Base-by-base conservation (phyloP, 2,888 invertebrate genomes). In the Yponomeuta evonymella region DNA sequence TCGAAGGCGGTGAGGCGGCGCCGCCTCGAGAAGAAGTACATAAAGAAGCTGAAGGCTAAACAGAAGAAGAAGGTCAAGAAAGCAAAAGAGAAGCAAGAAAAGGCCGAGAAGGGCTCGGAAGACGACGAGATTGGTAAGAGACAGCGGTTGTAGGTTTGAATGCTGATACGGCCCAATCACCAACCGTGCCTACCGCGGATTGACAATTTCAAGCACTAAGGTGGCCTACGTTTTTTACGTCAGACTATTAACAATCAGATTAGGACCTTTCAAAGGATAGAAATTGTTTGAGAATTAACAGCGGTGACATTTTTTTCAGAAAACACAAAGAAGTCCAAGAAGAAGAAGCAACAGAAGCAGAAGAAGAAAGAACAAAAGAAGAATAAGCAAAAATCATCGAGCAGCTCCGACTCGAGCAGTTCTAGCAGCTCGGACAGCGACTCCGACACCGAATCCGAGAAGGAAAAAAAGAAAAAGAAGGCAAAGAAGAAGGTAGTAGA, bases 11-110 rank as follows among this genome's bases (percentile, higher is more conserved):
- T 79, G 0, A 88, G 88, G 70, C 81, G 82, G 1, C 79, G 80
- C 0, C 80, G 82, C 0, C 74, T 85, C 9, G 84, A 81, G 72
- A 69, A 69, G 51, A 72, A 72, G 58, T 67, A 69, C 63, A 48
- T 87, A 62, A 88, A 86, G 75, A 89, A 87, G 73, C 75, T 88
- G 33, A 89, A 88, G 76, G 83, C 85, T 5, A 88, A 86, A 70
- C 81, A 83, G 66, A 89, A 83, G 76, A 88, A 86, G 72, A 89
- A 85, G 74, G 84, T 79, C 73, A 87, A 81, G 69, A 67, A 74
- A 4, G 65, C 74, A 0, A 80, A 81, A 66, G 72, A 66, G 29
- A 72, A 71, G 30, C 48, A 72, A n/a, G 76, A 77, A 12, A 79
- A 77, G 51, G 64, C 76, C 0, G 77, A 76, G 4, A 77, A 79